Conservation (phyloP, 2,797 vertebrate species). For the Danio tinwini region DNA sequence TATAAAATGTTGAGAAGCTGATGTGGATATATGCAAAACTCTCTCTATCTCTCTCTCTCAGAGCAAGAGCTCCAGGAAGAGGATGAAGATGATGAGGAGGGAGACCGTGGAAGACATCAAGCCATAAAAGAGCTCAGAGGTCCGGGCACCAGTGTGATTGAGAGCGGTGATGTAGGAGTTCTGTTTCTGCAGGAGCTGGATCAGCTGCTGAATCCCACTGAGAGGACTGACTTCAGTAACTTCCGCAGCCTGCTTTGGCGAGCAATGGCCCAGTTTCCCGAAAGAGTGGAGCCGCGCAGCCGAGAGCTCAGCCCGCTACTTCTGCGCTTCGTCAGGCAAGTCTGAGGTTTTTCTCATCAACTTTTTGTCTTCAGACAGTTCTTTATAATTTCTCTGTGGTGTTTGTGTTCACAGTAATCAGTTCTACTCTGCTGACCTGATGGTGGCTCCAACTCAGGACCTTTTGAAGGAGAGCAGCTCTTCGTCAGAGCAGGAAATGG, state of each 20-base stretch:
- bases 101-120: conserved; percentile 1
- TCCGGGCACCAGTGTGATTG: conserved; percentile 73
- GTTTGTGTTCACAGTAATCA: conserved; percentile 83
- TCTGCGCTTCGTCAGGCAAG: conserved; percentile 91
- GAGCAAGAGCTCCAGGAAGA: conserved; percentile 84
- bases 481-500: not conserved
- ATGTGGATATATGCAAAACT: no score
- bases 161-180: conserved; percentile 76
- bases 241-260: conserved; percentile 92
- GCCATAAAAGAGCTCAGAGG: conserved; percentile 36
- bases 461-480: conserved; percentile 75
- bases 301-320: conserved; percentile 92
- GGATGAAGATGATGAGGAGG: conserved; percentile 63
- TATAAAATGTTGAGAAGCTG: no score
- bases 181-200: conserved; percentile 84
- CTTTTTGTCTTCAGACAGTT: not conserved
- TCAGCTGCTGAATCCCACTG: conserved; percentile 69
- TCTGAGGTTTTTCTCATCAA: not conserved
- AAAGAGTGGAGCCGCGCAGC: conserved; percentile 90
- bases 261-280: conserved; percentile 87
- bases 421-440: conserved; percentile 88
- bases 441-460: conserved; percentile 91
- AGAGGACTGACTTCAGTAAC: conserved; percentile 91
- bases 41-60: conserved; percentile 57
- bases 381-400: not conserved